Percentiles rank a stretch among this genome's conserved stretches.
Evolutionary conservation across 2,797 vertebrate species (phyloP).

Genomic region (Lacerta viridis): DNA sequence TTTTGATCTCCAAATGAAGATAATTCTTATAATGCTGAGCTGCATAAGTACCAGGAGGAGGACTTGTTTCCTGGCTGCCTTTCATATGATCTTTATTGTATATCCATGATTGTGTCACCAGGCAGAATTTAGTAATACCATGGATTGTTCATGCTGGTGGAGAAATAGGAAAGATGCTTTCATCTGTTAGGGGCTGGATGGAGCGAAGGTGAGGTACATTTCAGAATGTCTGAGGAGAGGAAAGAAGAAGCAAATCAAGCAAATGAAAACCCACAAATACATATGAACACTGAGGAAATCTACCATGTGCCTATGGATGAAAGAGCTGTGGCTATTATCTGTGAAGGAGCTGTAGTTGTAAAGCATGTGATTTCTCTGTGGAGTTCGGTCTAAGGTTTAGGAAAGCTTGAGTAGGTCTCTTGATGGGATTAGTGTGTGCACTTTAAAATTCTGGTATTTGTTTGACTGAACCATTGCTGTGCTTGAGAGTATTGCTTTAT

Average conservation of each 20-base stretch:
- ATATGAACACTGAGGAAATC: not conserved
- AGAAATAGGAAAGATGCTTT: not conserved
- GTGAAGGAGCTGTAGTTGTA: constrained; percentile 6
- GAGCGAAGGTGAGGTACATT: not conserved
- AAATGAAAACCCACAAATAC: not conserved
- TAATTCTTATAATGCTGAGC: not conserved
- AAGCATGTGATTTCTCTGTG: constrained; percentile 9
- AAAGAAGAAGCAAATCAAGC: not conserved
- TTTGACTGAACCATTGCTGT: not conserved
- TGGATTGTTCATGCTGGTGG: not conserved
- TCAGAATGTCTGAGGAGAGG: not conserved
- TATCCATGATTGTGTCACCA: not conserved
- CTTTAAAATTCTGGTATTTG: not conserved
- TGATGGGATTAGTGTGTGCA: constrained; percentile 17
- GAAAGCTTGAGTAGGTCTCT: constrained; percentile 16
- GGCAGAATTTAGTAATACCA: not conserved
- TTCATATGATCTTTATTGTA: not conserved
- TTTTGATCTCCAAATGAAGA: not conserved
- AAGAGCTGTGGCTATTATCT: constrained; percentile 7
- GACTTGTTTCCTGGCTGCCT: not conserved
- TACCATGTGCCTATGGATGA: not conserved
- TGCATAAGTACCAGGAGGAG: not conserved
- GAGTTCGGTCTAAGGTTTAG: constrained; percentile 5
- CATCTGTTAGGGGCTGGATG: not conserved
- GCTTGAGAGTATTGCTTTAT: not conserved